Base-by-base conservation (phyloP, 1,140 invertebrate genomes). In the Chironomus striatipennis region DNA sequence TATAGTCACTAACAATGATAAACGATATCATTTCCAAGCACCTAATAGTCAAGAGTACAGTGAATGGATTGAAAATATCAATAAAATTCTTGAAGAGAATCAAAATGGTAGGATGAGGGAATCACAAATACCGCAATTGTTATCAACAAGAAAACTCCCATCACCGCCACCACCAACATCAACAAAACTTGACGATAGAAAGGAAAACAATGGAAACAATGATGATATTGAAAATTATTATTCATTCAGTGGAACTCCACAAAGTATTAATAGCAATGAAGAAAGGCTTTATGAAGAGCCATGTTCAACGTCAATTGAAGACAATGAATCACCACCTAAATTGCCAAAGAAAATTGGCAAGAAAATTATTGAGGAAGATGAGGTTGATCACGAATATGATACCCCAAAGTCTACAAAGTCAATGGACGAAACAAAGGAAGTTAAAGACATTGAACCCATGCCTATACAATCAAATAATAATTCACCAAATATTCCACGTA, bases 21-120 rank as follows among this genome's bases (percentile, higher is more conserved):
- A 57, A 57, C 47, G 47, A 57, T 57, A 12, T 57, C 47, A 57
- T 57, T 57, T 57, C 15, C 47, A 57, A 57, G 47, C 47, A n/a
- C 47, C 47, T n/a, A 57, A 57, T 57, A 57, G 47, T 57, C 47
- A 57, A 57, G 47, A 57, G n/a, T 57, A 57, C n/a, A 57, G n/a
- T 57, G 47, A 57, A 57, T 57, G 47, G 47, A 5, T 57, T 12
- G 4, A n/a, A n/a, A 57, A 57, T 57, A 57, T 57, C 47, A 57
- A 57, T 57, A 57, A n/a, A 57, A 57, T 57, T 57, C 12, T 57
- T n/a, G 47, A 57, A n/a, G 47, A 57, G n/a, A 12, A n/a, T 15
- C 12, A 57, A 57, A n/a, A 57, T 12, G 47, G 47, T n/a, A 57
- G 24, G 24, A 34, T 34, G 24, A 34, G 24, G 5, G n/a, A 57